These are phyloP conservation scores for Otolemur garnettii DNA, from an alignment of 2,113 vertebrate genomes.

Conservation along the genomic window DNA sequence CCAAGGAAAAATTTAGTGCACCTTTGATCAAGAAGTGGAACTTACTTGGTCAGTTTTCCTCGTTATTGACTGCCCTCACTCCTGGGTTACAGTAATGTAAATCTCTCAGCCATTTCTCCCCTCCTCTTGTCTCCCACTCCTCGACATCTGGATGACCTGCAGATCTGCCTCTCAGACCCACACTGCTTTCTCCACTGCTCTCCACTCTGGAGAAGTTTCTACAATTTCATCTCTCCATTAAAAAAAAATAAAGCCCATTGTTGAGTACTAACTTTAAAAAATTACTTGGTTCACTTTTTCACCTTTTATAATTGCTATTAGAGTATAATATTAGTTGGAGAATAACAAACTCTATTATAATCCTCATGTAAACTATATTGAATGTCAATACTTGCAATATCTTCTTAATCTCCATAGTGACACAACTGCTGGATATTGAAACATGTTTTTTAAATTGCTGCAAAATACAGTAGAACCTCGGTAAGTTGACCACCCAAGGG, in stretches of 20 bases:
- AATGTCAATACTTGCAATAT: not conserved
- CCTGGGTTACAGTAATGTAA: not conserved
- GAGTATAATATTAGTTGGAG: not conserved
- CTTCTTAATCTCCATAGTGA: constrained; percentile 46
- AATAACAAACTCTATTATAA: constrained; percentile 17
- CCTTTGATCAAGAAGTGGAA: not conserved
- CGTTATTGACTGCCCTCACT: not conserved
- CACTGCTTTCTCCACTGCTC: constrained; percentile 6
- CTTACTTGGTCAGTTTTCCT: not conserved
- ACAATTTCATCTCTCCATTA: constrained; percentile 28
- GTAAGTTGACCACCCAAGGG: too few species aligned
- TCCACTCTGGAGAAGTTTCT: constrained; percentile 30
- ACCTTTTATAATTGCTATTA: constrained; percentile 15
- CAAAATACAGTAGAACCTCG: not conserved
- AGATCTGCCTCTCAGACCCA: not conserved
- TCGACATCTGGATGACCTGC: not conserved
- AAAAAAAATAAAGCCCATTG: not conserved
- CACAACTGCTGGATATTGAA: not conserved
- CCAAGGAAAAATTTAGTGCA: not conserved
- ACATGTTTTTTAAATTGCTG: not conserved
- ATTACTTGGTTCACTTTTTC: not conserved
- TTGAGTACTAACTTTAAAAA: constrained; percentile 29
- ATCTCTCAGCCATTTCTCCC: not conserved
- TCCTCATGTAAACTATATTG: constrained; percentile 3
- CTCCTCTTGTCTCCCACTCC: not conserved